Evolutionary conservation across 2,113 vertebrate genomes (phyloP), one percentile per base, ranked within the genome.

Genomic region (Cynoglossus semilaevis): DNA sequence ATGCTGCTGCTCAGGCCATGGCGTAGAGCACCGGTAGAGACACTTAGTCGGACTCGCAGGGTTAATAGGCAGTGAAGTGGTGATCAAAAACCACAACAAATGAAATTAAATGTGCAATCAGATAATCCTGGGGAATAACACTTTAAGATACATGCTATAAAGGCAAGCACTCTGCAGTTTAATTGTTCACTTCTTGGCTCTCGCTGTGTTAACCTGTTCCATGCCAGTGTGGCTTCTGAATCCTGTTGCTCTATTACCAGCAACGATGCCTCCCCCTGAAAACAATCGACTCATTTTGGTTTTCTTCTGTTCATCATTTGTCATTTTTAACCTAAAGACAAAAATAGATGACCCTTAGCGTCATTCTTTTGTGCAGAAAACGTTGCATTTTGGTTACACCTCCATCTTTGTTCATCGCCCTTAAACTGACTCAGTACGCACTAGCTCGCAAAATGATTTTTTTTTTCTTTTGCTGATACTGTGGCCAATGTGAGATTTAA

Each of bases 151-250:
- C 72, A 56, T 61, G 66, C 67, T 51, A 35, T 76, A 72, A 75
- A 79, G 81, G 74, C 63, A 58, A 63, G 65, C 58, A 53, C 70
- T 74, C 52, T 67, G 72, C 59, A 45, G 72, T 47, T 64, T 71
- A 70, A 82, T 81, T 69, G 60, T 70, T 84, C 77, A 77, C 63
- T 62, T 72, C 74, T 85, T 83, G 85, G 85, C 80, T 70, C 74
- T 29, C 58, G 63, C 72, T 76, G 55, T 50, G 68, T 76, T 74
- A 77, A 82, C 81, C 63, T 42, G 35, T 63, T 72, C 66, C 15
- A 7, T 57, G 47, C 48, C 76, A 38, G 59, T 51, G 56, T 68
- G 48, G 34, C 74, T 67, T 73, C 80, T 15, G 46, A 18, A 63
- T 69, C 67, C 64, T 45, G 38, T 67, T 60, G 54, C 63, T 69